These are phyloP conservation scores for Hypselothyrea guttata DNA, from an alignment of 2,888 invertebrate species.

Conservation along the genomic window DNA sequence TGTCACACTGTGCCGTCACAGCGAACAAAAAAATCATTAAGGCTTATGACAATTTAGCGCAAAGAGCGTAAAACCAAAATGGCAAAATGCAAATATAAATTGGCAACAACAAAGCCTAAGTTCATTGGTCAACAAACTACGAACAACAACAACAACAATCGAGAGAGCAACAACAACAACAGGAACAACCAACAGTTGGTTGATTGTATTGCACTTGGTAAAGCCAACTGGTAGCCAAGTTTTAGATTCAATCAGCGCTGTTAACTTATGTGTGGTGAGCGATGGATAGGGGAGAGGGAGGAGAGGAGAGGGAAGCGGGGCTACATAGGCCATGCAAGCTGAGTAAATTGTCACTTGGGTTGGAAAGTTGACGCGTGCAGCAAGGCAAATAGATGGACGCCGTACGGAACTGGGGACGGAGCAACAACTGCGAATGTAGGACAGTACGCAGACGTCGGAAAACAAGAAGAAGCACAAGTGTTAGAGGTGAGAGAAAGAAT, in stretches of 20 bases:
- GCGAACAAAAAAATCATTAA: conserved; percentile 31
- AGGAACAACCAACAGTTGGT: conserved; percentile 12
- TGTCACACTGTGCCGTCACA: conserved; percentile 32
- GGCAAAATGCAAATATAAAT: conserved; percentile 57
- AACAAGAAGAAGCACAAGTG: too few species aligned
- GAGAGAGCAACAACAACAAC: conserved; percentile 12
- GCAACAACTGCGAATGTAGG: too few species aligned
- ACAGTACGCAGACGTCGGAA: too few species aligned
- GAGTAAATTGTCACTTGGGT: too few species aligned
- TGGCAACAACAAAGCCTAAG: conserved; percentile 62
- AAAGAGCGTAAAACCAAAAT: conserved; percentile 38
- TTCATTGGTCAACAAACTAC: conserved; percentile 61
- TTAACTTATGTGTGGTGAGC: too few species aligned
- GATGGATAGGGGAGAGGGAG: too few species aligned
- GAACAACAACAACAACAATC: conserved; percentile 32
- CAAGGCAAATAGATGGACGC: too few species aligned
- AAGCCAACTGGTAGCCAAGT: conserved; percentile 14
- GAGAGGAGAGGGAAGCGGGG: too few species aligned
- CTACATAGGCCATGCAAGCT: too few species aligned
- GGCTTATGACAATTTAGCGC: conserved; percentile 46
- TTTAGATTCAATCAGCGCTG: conserved; percentile 15
- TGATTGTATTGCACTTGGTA: conserved; percentile 1
- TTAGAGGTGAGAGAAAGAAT: too few species aligned
- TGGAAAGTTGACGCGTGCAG: too few species aligned
- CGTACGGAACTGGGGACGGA: too few species aligned